Evolutionary conservation across 2,113 vertebrate genomes (phyloP).

Genomic region (Pseudopodoces humilis): DNA sequence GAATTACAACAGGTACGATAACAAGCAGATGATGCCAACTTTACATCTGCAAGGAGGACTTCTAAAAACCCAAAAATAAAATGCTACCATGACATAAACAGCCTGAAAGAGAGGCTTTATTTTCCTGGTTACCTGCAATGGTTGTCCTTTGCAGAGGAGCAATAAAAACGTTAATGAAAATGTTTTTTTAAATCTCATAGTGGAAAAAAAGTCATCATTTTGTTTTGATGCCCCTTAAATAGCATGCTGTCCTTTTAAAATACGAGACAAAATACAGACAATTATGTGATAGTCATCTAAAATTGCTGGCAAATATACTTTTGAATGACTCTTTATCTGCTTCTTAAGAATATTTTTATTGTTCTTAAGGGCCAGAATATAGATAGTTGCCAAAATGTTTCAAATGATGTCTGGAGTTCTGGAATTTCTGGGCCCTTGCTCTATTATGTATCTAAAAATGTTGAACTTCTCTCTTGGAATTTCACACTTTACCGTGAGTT

Average conservation of each 20-base stretch:
- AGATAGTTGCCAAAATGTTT: not conserved
- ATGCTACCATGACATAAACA: not conserved
- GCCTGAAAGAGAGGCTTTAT: not conserved
- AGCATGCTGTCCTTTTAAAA: not conserved
- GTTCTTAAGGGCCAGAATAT: not conserved
- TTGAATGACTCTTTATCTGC: not conserved
- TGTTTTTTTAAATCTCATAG: not conserved
- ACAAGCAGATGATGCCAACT: not conserved
- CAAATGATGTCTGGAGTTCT: not conserved
- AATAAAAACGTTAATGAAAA: not conserved
- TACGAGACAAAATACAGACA: not conserved
- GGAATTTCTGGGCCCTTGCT: not conserved
- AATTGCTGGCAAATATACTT: not conserved
- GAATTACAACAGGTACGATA: constrained; percentile 91
- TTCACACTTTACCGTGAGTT: not conserved
- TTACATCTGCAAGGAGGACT: not conserved
- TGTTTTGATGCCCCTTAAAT: not conserved
- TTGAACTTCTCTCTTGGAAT: not conserved
- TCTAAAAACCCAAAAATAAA: not conserved
- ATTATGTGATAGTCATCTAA: not conserved
- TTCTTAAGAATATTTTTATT: not conserved
- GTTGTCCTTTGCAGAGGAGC: not conserved
- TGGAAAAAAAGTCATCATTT: not conserved
- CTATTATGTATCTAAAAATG: not conserved
- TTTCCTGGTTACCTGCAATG: not conserved